Base-by-base conservation (phyloP, 2,888 invertebrate genomes). In the Melinaea marsaeus region DNA sequence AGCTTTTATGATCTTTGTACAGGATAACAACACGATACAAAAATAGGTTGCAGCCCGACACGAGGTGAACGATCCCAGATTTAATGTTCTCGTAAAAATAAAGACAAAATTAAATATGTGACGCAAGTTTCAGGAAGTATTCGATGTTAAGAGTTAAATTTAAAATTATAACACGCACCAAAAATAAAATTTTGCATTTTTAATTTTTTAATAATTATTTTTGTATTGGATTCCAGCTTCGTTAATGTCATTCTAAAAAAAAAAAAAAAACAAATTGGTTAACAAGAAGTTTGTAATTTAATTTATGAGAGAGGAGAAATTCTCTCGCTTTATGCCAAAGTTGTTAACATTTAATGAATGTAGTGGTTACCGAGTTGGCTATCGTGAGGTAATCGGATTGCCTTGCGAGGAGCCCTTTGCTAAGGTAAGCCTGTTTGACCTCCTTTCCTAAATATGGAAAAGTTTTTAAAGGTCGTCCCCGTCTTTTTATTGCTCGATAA, bases 391-490 rank as follows among this genome's bases (percentile, higher is more conserved):
- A 81, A 86, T 86, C 83, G 78, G 79, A 76, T 83, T 81, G 80
- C 80, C 83, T 85, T 81, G 79, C 76, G 70, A 74, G 68, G 68
- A 72, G 75, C 75, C 77, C 77, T 79, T 78, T 79, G 76, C 76
- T 84, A 81, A 84, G 78, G 81, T 79, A 75, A 82, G 77, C 76
- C 76, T 72, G 71, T 75, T 75, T 84, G 86, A 84, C 89, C 88
- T 79, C 83, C 76, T 85, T 89, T 78, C 75, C 86, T 83, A 83
- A 83, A 87, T 89, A 88, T 86, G 88, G 88, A 75, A 76, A 83
- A 80, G 77, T 82, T 83, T 86, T 81, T 79, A 83, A 85, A 85
- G 83, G 81, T 75, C 77, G 76, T 76, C 79, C 74, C 65, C 65
- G 63, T 69, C 70, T 69, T 72, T 68, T 74, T 73, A 66, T 62